phyloP scores from a whole-genome alignment of 1,140 invertebrate genomes.

The Frieseomelitta varia region DNA sequence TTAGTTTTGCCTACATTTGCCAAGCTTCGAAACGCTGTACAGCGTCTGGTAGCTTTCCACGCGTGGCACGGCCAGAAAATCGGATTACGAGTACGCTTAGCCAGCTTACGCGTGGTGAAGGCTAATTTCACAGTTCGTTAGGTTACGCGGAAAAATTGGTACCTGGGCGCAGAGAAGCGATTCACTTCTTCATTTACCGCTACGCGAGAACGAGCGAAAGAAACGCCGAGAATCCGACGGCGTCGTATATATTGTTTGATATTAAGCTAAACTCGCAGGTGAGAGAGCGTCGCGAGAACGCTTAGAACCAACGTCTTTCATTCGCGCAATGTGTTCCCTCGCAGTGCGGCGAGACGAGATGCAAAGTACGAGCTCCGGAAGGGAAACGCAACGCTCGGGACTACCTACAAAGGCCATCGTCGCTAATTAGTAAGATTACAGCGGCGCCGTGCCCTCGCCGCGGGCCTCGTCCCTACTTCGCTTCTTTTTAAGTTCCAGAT shows the following conservation, averaged over 20 bases:
- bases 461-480: neutral
- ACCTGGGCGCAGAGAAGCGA: neutral
- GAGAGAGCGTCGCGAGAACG: neutral
- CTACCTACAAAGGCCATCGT: slow-evolving; percentile 36
- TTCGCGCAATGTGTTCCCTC: neutral
- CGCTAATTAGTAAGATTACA: slow-evolving; percentile 55
- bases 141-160: slow-evolving; percentile 50
- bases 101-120: slow-evolving; percentile 40
- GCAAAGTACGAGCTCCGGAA: slow-evolving; percentile 6
- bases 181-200: too few relatives aligned
- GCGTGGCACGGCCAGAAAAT: neutral
- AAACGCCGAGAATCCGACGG: neutral
- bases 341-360: neutral
- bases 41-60: neutral
- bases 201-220: neutral
- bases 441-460: neutral
- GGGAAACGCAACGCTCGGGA: slow-evolving; percentile 26
- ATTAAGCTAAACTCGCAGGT: neutral
- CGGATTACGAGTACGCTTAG: slow-evolving; percentile 36
- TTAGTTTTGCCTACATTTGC: too few relatives aligned
- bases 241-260: neutral
- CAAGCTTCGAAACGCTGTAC: neutral
- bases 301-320: neutral
- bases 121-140: slow-evolving; percentile 60
- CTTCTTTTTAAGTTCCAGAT: slow-evolving; percentile 35